These are phyloP conservation scores for Brachymystax lenok DNA, from an alignment of 2,797 vertebrate genomes.

Conservation along the genomic window DNA sequence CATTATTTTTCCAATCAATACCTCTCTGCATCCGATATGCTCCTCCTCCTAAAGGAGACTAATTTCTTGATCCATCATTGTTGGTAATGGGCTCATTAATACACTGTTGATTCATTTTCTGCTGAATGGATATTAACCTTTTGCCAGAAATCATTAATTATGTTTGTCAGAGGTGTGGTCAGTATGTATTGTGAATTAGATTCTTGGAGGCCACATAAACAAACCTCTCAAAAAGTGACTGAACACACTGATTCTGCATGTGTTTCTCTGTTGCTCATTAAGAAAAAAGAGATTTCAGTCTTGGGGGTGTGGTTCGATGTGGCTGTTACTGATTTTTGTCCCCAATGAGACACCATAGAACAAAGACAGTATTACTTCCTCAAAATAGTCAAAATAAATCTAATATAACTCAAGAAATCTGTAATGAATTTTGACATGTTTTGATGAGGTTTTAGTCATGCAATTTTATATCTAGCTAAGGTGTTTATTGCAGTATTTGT, in stretches of 20 bases:
- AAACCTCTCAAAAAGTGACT: constrained; percentile 60
- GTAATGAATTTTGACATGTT: constrained; percentile 71
- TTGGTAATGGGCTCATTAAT: constrained; percentile 81
- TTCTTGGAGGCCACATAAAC: constrained; percentile 63
- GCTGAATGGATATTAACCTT: constrained; percentile 83
- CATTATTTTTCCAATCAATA: constrained; percentile 73
- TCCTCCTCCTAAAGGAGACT: constrained; percentile 67
- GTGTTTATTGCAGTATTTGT: no score
- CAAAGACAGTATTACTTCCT: no score
- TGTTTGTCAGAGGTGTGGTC: constrained; percentile 70
- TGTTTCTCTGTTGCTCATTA: no score
- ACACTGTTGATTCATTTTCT: constrained; percentile 79
- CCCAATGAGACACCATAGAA: no score
- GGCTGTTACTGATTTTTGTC: no score
- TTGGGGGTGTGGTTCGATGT: no score
- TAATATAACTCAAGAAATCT: constrained; percentile 59
- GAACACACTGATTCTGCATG: no score
- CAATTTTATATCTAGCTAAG: no score
- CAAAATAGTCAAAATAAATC: constrained; percentile 57
- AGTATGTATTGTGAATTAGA: constrained; percentile 50
- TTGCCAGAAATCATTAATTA: constrained; percentile 80
- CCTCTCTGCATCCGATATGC: constrained; percentile 54
- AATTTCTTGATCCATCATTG: constrained; percentile 77
- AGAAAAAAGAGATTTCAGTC: no score
- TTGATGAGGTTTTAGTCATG: constrained; percentile 60